Percentiles rank a stretch among this genome's conserved stretches.
Conservation (phyloP, 2,888 invertebrate genomes). For the Thymelicus sylvestris region DNA sequence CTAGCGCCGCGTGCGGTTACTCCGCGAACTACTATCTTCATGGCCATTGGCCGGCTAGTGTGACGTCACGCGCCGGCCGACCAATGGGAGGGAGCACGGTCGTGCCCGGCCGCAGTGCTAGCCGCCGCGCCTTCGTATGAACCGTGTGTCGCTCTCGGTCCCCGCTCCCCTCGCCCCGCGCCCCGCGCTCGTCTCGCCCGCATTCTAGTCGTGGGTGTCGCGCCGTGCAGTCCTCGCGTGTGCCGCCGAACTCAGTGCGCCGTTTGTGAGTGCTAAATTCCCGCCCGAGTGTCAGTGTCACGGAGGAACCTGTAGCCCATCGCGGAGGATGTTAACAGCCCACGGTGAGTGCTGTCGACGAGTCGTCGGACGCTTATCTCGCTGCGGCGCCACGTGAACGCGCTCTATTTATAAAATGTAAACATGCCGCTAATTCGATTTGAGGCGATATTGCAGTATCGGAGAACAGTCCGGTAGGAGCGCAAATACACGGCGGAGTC, state of each 20-base stretch:
- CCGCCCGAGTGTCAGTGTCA: conserved; percentile 82
- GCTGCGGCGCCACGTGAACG: conserved; percentile 78
- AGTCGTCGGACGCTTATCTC: conserved; percentile 69
- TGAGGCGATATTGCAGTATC: conserved; percentile 65
- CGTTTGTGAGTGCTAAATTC: conserved; percentile 82
- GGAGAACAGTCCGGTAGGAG: conserved; percentile 53
- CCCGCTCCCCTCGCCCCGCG: conserved; percentile 69
- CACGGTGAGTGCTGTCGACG: conserved; percentile 77
- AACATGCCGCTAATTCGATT: conserved; percentile 80
- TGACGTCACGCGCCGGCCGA: conserved; percentile 74
- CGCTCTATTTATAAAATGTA: conserved; percentile 82
- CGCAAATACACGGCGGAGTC: conserved; percentile 68
- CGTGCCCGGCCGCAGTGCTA: conserved; percentile 80
- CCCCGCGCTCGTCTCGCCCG: conserved; percentile 77
- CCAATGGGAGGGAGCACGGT: conserved; percentile 74
- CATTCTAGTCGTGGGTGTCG: conserved; percentile 84
- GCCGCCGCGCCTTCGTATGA: conserved; percentile 81
- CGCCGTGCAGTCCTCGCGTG: conserved; percentile 83
- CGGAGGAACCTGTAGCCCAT: conserved; percentile 72
- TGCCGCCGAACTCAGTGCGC: conserved; percentile 81
- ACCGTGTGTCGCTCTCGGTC: conserved; percentile 75
- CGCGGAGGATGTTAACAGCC: conserved; percentile 84
- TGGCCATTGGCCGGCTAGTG: conserved; percentile 65
- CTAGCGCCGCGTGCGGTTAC: conserved; percentile 67
- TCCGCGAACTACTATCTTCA: conserved; percentile 54